Base-by-base conservation (phyloP, 2,888 invertebrate species). In the Netelia virgata region DNA sequence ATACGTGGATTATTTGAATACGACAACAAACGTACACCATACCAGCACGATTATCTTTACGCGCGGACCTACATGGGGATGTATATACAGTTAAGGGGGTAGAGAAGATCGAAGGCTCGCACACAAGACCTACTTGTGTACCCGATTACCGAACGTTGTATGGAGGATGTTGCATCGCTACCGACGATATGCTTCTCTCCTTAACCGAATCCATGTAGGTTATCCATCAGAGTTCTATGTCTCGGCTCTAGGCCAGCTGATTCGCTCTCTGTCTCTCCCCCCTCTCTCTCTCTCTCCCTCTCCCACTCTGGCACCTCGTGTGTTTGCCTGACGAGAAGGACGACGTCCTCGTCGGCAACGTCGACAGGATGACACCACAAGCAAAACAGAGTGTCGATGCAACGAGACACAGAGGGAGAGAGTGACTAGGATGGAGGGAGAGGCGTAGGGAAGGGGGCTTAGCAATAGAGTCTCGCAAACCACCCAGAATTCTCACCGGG, bases 141-240 rank as follows among this genome's bases (percentile, higher is more conserved):
- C 20, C 69, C 72, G 74, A 78, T 80, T 80, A 80, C 73, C 73
- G 73, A 79, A 63, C 41, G 63, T 76, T 50, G 75, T 69, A 55
- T 64, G 61, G 72, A 20, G 9, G 55, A 64, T 81, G 82, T 82
- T 82, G 70, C 75, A 82, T 75, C 76, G 76, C 70, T 76, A 82
- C 76, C 69, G 70, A 76, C 69, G 82, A 76, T 75, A 82, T 82
- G 57, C 57, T 57, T 57, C 18, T 70, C 82, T 76, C 76, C 82
- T 82, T 82, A 82, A 82, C 82, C 82, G 70, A 82, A 82, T 82
- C 82, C 82, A 82, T 81, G 81, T 82, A 79, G 53, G 77, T 69
- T 28, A 68, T 23, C 64, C 78, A 55, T 53, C 78, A 57, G 57
- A 18, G 57, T 18, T 18, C 57, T 43, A 70, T 55, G 36, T 70